phyloP scores from a whole-genome alignment of 1,140 invertebrate genomes.

The Macrobrachium rosenbergii region DNA sequence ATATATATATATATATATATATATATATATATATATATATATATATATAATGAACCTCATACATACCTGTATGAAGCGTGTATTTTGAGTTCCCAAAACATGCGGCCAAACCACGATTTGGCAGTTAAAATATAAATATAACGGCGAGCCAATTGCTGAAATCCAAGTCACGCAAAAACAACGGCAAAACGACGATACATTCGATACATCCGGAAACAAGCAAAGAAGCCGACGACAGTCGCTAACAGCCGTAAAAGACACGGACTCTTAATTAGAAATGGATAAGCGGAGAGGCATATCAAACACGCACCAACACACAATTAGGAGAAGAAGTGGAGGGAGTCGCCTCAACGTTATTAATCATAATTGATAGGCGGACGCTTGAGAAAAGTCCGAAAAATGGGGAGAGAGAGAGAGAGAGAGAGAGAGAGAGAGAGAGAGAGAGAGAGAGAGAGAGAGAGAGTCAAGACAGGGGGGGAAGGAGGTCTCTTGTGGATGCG shows the following conservation, averaged over 20 bases:
- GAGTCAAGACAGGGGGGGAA: neutral
- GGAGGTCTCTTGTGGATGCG: neutral
- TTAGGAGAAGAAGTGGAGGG: too few relatives aligned
- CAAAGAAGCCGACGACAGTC: neutral
- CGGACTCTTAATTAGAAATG: neutral
- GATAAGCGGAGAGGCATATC: neutral
- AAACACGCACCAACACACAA: neutral
- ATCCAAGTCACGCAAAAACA: too few relatives aligned
- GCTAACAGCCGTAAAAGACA: too few relatives aligned
- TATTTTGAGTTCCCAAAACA: too few relatives aligned
- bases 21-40: neutral
- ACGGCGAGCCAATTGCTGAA: too few relatives aligned
- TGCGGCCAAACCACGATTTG: too few relatives aligned
- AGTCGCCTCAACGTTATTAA: too few relatives aligned
- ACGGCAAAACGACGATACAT: too few relatives aligned
- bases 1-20: conserved; percentile 17
- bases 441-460: conserved; percentile 27
- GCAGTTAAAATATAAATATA: too few relatives aligned
- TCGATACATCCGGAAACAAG: too few relatives aligned
- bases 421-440: conserved; percentile 27
- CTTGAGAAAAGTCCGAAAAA: too few relatives aligned
- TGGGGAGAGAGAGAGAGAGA: neutral
- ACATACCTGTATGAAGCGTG: neutral
- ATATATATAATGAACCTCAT: neutral
- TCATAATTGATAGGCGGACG: too few relatives aligned